Percentiles rank a stretch among this genome's conserved stretches.
phyloP scores from a whole-genome alignment of 2,797 vertebrate genomes.

The Chloroceryle inda region DNA sequence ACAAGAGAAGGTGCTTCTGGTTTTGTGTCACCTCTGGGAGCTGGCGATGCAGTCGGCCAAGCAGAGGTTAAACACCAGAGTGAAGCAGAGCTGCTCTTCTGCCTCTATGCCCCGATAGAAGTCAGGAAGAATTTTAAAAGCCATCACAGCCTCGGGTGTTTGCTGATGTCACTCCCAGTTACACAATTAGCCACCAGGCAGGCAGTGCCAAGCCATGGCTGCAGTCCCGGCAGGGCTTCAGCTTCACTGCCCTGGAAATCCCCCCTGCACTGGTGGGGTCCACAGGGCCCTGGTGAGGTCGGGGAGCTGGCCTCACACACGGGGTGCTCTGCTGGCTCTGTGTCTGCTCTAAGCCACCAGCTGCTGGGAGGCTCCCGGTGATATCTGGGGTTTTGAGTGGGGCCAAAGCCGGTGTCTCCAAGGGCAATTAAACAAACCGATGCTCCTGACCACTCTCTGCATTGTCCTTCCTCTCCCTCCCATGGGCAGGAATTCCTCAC shows the following conservation, averaged over 20 bases:
- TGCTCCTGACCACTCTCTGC: background rate
- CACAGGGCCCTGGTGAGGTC: rapidly evolving
- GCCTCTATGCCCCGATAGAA: background rate
- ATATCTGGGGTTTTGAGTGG: rapidly evolving
- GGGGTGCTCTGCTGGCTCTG: background rate
- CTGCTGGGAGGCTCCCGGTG: background rate
- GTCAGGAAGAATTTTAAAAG: conserved; percentile 42
- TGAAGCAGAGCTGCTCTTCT: conserved; percentile 9
- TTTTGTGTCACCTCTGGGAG: background rate
- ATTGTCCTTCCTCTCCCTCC: background rate
- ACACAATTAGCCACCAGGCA: background rate
- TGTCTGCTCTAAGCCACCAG: rapidly evolving
- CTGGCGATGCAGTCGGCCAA: background rate
- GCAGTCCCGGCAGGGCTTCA: background rate
- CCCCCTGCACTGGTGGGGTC: background rate
- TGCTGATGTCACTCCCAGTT: conserved; percentile 6
- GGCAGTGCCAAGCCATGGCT: background rate
- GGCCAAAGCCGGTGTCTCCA: background rate
- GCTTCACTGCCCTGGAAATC: background rate
- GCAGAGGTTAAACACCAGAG: background rate
- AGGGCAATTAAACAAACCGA: background rate
- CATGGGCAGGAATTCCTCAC: background rate
- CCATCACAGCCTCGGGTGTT: background rate
- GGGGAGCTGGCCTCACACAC: too few species aligned
- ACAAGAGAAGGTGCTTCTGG: background rate